These are phyloP conservation scores for Aurelia aurita complex sp. Pacific DNA, from an alignment of 30 jellyfish, hydroid and myxozoan species.

Conservation along the genomic window DNA sequence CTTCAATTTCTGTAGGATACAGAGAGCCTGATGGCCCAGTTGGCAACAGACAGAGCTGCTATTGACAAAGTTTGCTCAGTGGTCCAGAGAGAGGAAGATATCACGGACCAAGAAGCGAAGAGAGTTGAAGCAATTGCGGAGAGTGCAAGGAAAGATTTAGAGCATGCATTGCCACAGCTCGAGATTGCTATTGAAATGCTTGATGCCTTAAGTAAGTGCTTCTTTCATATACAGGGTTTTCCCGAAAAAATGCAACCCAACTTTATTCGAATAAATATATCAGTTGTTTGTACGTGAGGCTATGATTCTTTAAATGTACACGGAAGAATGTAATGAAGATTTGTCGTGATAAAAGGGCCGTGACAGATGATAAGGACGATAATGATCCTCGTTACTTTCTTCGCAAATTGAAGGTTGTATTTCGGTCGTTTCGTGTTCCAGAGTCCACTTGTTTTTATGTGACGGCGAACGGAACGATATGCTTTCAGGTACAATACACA, in stretches of 20 bases:
- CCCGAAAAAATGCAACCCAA: no score
- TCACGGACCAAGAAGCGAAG: conserved; percentile 84
- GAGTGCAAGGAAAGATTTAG: conserved; percentile 81
- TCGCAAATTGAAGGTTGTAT: conserved; percentile 48
- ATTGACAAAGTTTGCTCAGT: conserved; percentile 82
- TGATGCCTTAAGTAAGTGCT: conserved; percentile 77
- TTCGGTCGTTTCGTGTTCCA: conserved; percentile 34
- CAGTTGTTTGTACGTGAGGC: no score
- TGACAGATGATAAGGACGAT: conserved; percentile 40
- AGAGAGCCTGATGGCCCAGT: conserved; percentile 71
- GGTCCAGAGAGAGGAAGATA: conserved; percentile 78
- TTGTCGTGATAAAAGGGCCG: conserved; percentile 65
- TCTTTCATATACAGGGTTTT: neutral
- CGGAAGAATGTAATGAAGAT: neutral
- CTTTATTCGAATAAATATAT: no score
- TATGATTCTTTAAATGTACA: no score
- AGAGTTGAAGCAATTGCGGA: conserved; percentile 81
- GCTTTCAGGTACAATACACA: conserved; percentile 30
- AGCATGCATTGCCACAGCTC: conserved; percentile 81
- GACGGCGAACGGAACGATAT: conserved; percentile 41
- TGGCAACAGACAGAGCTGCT: conserved; percentile 78
- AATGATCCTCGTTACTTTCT: conserved; percentile 51
- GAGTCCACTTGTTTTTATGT: conserved; percentile 42
- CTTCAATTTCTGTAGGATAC: conserved; percentile 59
- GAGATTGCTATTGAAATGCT: conserved; percentile 86